Percentiles rank a stretch among this genome's conserved stretches.
These are phyloP conservation scores for Hypomecis atomaria DNA, from an alignment of 2,888 invertebrate genomes.

Conservation along the genomic window DNA sequence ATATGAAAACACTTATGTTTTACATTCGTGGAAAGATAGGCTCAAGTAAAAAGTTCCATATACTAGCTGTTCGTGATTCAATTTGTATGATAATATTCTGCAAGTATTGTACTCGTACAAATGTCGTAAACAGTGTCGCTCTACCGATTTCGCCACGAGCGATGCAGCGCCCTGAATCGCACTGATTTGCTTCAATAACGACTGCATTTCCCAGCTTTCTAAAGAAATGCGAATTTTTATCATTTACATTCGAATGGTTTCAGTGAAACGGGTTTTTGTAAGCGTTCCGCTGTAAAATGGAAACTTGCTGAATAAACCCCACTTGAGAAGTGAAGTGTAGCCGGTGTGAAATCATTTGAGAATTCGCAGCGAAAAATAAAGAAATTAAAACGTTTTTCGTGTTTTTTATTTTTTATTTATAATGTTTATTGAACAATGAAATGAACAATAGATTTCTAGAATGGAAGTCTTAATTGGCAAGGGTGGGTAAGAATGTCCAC, in stretches of 20 bases:
- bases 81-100: too few species aligned
- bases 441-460: too few species aligned
- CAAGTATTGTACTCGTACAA: background rate
- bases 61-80: too few species aligned
- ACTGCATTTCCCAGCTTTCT: conserved; percentile 10
- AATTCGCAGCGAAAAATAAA: conserved; percentile 3
- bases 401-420: too few species aligned
- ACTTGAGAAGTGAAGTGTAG: conserved; percentile 6
- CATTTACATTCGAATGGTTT: conserved; percentile 29
- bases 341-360: conserved; percentile 5
- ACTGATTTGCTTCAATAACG: conserved; percentile 35
- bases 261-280: conserved; percentile 22
- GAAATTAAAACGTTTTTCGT: too few species aligned
- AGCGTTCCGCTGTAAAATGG: conserved; percentile 20
- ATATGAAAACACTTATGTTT: too few species aligned
- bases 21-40: too few species aligned
- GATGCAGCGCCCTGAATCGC: conserved; percentile 22
- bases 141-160: background rate
- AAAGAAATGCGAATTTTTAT: conserved; percentile 25
- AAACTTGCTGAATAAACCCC: conserved; percentile 20
- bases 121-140: background rate
- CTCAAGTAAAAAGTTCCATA: too few species aligned
- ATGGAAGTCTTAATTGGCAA: too few species aligned
- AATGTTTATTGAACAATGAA: too few species aligned
- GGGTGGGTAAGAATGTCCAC: too few species aligned